Evolutionary conservation across 1,140 invertebrate genomes (phyloP).

Genomic region (Habropoda laboriosa): DNA sequence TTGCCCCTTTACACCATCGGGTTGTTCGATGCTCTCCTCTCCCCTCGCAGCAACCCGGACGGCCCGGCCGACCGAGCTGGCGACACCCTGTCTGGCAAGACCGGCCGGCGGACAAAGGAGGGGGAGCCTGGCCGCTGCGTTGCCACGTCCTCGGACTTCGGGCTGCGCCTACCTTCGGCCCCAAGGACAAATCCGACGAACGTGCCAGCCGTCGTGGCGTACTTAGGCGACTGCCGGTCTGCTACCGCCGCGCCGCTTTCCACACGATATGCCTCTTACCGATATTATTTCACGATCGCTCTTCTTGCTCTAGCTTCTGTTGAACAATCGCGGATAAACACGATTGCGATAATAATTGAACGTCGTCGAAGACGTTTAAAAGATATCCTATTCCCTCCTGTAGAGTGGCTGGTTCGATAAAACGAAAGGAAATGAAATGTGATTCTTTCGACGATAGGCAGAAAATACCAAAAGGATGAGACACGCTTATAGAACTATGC

Average conservation of each 20-base stretch:
- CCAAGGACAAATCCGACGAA: conserved; percentile 80
- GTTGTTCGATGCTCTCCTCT: conserved; percentile 54
- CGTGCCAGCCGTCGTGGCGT: conserved; percentile 79
- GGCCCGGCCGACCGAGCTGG: conserved; percentile 88
- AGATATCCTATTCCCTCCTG: no score
- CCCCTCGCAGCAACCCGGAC: conserved; percentile 83
- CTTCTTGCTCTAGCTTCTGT: background rate
- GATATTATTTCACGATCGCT: conserved; percentile 53
- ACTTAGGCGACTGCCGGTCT: conserved; percentile 71
- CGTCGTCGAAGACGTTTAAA: no score
- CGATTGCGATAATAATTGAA: no score
- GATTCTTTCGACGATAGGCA: conserved; percentile 5
- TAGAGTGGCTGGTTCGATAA: background rate
- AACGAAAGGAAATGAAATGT: background rate
- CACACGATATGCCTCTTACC: conserved; percentile 43
- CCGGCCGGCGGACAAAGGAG: conserved; percentile 82
- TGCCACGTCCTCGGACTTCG: conserved; percentile 83
- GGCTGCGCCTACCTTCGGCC: conserved; percentile 73
- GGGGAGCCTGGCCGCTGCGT: conserved; percentile 79
- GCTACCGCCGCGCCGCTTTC: conserved; percentile 49
- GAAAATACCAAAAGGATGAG: conserved; percentile 72
- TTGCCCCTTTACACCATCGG: conserved; percentile 45
- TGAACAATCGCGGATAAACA: no score
- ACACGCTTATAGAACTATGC: conserved; percentile 47
- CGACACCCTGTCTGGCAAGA: conserved; percentile 94